A percentile compares a stretch with the other conserved stretches of the same genome.
Evolutionary conservation across 2,888 invertebrate species (phyloP).

Genomic region (Loripinus fragilis): DNA sequence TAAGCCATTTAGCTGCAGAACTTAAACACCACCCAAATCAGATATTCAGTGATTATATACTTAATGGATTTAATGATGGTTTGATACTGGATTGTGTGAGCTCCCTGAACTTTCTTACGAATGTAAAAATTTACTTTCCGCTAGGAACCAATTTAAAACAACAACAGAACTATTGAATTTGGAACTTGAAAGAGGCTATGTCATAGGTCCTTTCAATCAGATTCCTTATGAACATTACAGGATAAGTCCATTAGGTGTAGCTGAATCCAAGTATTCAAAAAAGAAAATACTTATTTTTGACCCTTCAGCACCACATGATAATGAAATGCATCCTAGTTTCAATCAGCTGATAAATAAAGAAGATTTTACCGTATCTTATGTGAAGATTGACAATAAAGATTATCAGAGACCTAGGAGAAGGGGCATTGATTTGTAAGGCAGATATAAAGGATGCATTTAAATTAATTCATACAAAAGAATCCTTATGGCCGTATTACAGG

Average conservation of each 20-base stretch:
- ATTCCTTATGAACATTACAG: conserved; percentile 42
- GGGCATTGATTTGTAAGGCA: conserved; percentile 41
- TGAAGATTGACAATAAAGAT: conserved; percentile 51
- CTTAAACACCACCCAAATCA: neutral
- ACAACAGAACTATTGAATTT: conserved; percentile 35
- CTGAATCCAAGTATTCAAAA: conserved; percentile 49
- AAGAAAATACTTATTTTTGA: conserved; percentile 57
- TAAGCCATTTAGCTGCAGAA: neutral
- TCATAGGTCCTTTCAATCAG: conserved; percentile 42
- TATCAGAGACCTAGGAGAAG: conserved; percentile 32
- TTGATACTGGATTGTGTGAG: no score
- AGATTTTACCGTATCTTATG: conserved; percentile 32
- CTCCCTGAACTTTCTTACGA: neutral
- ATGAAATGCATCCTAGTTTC: conserved; percentile 36
- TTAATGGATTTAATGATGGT: neutral
- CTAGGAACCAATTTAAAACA: conserved; percentile 25
- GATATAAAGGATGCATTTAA: no score
- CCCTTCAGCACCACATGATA: conserved; percentile 56
- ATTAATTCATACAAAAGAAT: conserved; percentile 37
- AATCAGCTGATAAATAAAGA: conserved; percentile 47
- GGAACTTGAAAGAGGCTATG: conserved; percentile 52
- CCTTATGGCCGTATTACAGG: conserved; percentile 37
- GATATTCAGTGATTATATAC: neutral
- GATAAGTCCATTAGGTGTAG: conserved; percentile 49
- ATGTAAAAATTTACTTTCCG: conserved; percentile 46